phyloP scores from a whole-genome alignment of 2,888 invertebrate genomes.

The Aromia moschata region DNA sequence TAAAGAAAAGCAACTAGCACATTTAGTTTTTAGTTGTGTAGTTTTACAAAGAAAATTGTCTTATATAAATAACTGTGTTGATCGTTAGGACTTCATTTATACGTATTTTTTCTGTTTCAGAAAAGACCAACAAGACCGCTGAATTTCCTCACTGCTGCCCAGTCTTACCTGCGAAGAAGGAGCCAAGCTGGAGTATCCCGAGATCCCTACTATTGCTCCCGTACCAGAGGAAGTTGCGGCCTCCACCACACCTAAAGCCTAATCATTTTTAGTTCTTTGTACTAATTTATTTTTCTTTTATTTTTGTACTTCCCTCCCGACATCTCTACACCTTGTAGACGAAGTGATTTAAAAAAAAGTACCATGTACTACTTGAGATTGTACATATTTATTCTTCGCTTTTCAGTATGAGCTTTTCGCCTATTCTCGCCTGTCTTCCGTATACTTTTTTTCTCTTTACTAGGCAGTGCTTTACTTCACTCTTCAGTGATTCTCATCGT shows the following conservation, averaged over 20 bases:
- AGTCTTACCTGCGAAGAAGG: conserved; percentile 84
- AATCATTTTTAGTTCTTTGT: conserved; percentile 5
- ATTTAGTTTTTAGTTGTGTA: no score
- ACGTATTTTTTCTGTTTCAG: conserved; percentile 65
- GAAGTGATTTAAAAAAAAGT: conserved; percentile 12
- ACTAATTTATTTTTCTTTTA: conserved; percentile 19
- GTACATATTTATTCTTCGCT: conserved; percentile 14
- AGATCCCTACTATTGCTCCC: conserved; percentile 69
- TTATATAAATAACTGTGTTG: no score
- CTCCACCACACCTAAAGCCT: conserved; percentile 51
- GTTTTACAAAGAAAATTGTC: no score
- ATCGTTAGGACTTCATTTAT: no score
- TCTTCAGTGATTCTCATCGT: not conserved
- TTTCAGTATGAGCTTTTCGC: not conserved
- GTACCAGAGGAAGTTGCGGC: conserved; percentile 53
- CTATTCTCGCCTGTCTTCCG: not conserved
- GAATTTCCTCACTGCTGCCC: conserved; percentile 89
- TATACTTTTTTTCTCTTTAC: not conserved
- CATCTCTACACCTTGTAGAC: not conserved
- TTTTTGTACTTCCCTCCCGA: not conserved
- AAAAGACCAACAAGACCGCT: conserved; percentile 90
- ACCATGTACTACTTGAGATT: not conserved
- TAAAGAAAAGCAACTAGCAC: no score
- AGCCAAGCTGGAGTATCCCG: conserved; percentile 86
- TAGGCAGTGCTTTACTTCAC: not conserved